These are phyloP conservation scores for Philhelius pedissequus DNA, from an alignment of 2,888 invertebrate genomes.

Conservation along the genomic window DNA sequence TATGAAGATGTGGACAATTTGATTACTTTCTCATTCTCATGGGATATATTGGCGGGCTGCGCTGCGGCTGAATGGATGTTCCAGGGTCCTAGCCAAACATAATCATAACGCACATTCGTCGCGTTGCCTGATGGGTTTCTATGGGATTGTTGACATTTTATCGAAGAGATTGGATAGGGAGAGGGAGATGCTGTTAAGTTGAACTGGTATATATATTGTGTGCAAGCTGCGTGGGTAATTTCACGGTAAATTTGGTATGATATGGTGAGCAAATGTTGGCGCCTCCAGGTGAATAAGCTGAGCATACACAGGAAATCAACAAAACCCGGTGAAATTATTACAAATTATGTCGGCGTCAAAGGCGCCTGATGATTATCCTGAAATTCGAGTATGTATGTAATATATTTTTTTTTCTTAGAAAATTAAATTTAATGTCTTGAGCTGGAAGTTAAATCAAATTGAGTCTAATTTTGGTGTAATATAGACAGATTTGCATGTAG, in stretches of 20 bases:
- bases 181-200: not conserved
- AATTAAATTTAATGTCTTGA: constrained; percentile 28
- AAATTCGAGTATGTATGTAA: no score
- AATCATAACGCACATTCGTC: constrained; percentile 44
- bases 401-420: no score
- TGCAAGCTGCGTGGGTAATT: constrained; percentile 61
- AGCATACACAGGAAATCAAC: constrained; percentile 61
- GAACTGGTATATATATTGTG: not conserved
- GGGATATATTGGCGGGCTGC: not conserved
- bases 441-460: not conserved
- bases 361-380: constrained; percentile 35
- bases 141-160: constrained; percentile 35
- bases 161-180: not conserved
- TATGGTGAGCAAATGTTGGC: constrained; percentile 61
- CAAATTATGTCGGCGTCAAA: constrained; percentile 37
- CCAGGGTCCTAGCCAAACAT: constrained; percentile 48
- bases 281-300: constrained; percentile 65
- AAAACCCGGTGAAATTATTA: constrained; percentile 56
- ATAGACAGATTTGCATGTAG: not conserved
- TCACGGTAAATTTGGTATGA: constrained; percentile 64
- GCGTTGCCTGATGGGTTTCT: not conserved
- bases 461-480: not conserved
- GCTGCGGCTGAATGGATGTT: constrained; percentile 26
- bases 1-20: constrained; percentile 26
- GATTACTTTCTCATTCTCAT: constrained; percentile 37